A percentile compares a stretch with the other conserved stretches of the same genome.
Evolutionary conservation across 1,140 invertebrate species (phyloP).

Genomic region (Nephila pilipes): DNA sequence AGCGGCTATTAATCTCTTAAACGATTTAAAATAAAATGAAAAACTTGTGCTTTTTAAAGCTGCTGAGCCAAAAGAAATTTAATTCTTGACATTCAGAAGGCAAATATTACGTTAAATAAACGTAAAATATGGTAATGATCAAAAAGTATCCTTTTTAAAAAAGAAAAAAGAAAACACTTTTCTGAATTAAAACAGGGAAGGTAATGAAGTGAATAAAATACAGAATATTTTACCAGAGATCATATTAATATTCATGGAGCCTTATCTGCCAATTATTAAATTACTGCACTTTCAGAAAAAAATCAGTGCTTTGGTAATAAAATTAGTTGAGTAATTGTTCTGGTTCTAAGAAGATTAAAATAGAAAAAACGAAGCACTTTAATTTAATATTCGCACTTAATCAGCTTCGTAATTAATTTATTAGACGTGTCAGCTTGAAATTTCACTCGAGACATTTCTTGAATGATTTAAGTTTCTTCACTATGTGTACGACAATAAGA

Average conservation of each 20-base stretch:
- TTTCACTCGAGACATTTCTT: not conserved
- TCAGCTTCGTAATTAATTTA: constrained; percentile 23
- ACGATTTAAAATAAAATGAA: too few species aligned
- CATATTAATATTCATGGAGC: not conserved
- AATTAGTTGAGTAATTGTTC: not conserved
- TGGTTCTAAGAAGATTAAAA: not conserved
- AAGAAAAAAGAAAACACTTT: not conserved
- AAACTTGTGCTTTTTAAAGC: too few species aligned
- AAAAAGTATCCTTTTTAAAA: too few species aligned
- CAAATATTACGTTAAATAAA: too few species aligned
- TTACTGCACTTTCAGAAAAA: not conserved
- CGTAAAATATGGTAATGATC: too few species aligned
- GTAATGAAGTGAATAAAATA: not conserved
- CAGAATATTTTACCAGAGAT: not conserved
- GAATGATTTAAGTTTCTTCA: not conserved
- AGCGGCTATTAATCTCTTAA: too few species aligned
- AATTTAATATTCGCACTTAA: constrained; percentile 21
- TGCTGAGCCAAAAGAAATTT: too few species aligned
- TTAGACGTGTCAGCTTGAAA: constrained; percentile 31
- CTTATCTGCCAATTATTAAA: constrained; percentile 1
- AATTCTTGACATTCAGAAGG: too few species aligned
- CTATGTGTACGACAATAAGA: not conserved
- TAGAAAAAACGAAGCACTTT: not conserved
- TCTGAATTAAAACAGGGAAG: not conserved
- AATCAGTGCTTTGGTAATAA: not conserved